Evolutionary conservation across 1,140 invertebrate species (phyloP).

Genomic region (Antheraea pernyi): DNA sequence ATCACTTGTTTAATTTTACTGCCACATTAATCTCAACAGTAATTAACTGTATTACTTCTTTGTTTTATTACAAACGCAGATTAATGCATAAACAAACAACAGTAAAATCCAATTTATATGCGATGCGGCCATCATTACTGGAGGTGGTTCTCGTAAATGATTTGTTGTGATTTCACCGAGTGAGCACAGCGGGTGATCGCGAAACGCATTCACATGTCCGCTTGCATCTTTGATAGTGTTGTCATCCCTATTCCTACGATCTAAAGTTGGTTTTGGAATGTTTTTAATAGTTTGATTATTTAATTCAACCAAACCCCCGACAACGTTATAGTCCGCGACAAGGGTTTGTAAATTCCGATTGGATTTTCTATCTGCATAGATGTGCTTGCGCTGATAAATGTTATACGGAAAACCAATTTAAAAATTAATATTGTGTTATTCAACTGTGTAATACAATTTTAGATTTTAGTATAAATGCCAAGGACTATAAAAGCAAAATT

Average conservation of each 20-base stretch:
- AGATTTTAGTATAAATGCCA: too few species aligned
- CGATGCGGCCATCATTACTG: conserved; percentile 67
- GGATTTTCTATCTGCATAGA: conserved; percentile 65
- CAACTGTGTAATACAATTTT: background rate
- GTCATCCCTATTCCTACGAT: background rate
- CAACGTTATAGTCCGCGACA: conserved; percentile 69
- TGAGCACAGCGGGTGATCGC: conserved; percentile 68
- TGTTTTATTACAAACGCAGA: conserved; percentile 16
- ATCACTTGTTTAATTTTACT: too few species aligned
- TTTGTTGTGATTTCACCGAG: conserved; percentile 74
- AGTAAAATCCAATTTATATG: conserved; percentile 50
- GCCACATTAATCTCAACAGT: background rate
- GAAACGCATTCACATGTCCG: conserved; percentile 58
- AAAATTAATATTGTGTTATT: conserved; percentile 49
- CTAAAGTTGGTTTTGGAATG: conserved; percentile 1
- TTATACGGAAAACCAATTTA: conserved; percentile 72
- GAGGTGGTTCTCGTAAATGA: conserved; percentile 70
- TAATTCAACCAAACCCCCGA: conserved; percentile 71
- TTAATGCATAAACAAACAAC: conserved; percentile 43
- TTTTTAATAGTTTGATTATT: conserved; percentile 35
- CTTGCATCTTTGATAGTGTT: background rate
- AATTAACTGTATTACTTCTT: conserved; percentile 6
- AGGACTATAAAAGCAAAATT: too few species aligned
- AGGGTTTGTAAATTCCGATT: conserved; percentile 72
- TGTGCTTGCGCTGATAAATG: conserved; percentile 62